These are phyloP conservation scores for Setipinna tenuifilis DNA, from an alignment of 2,797 vertebrate genomes.

Conservation along the genomic window DNA sequence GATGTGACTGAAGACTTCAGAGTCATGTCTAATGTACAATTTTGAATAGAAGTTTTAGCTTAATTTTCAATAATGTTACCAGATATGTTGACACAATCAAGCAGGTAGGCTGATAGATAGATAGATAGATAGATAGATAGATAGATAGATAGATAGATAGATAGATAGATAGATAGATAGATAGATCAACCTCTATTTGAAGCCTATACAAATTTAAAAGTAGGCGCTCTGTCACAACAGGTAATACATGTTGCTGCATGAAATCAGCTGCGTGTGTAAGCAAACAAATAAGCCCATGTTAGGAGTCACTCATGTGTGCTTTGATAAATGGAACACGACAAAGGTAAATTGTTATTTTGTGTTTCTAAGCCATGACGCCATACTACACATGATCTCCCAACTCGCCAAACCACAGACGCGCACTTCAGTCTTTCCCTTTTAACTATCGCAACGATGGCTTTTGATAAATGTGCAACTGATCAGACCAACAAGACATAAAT, in stretches of 20 bases:
- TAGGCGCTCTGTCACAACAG: not conserved
- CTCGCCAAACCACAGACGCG: not conserved
- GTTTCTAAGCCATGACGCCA: constrained; percentile 84
- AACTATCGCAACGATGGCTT: not conserved
- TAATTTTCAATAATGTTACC: not conserved
- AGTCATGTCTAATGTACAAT: not conserved
- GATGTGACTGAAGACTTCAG: not conserved
- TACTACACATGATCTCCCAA: not conserved
- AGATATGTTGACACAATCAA: constrained; percentile 1
- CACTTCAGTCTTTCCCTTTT: not conserved
- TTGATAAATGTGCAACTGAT: not conserved
- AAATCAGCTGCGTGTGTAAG: constrained; percentile 95
- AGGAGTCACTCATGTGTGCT: constrained; percentile 88
- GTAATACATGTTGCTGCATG: constrained; percentile 62
- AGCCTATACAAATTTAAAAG: not conserved
- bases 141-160: constrained; percentile 38
- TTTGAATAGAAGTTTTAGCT: not conserved
- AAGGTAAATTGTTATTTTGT: constrained; percentile 95
- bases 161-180: not conserved
- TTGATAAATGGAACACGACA: constrained; percentile 95
- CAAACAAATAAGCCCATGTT: constrained; percentile 92
- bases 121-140: constrained; percentile 37
- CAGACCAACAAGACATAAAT: not conserved
- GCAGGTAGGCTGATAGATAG: constrained; percentile 38
- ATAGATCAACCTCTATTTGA: constrained; percentile 67